Evolutionary conservation across 2,888 invertebrate genomes (phyloP).

Genomic region (Cryptosula pallasiana): DNA sequence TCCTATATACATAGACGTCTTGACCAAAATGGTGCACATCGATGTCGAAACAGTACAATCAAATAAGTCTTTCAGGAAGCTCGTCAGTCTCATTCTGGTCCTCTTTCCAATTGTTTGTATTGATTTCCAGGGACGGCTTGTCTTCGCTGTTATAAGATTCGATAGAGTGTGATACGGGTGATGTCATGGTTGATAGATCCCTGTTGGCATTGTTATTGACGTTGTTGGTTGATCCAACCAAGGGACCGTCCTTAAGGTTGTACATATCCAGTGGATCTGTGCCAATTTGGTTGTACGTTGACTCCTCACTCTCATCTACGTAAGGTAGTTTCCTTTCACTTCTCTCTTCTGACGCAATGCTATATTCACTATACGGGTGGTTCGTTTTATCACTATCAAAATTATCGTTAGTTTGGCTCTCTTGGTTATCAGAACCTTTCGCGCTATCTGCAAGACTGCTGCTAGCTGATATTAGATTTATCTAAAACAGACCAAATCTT

Average conservation of each 20-base stretch:
- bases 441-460: too few species aligned
- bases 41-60: too few species aligned
- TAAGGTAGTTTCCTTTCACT: background rate
- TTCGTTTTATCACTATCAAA: too few species aligned
- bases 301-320: background rate
- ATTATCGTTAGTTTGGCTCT: too few species aligned
- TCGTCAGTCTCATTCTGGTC: background rate
- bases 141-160: background rate
- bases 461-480: too few species aligned
- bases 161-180: background rate
- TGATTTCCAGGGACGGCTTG: background rate
- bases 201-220: background rate
- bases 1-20: too few species aligned
- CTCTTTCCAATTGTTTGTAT: background rate
- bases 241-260: background rate
- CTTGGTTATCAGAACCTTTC: too few species aligned
- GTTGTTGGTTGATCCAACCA: background rate
- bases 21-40: too few species aligned
- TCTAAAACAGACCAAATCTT: too few species aligned
- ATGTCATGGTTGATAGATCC: background rate
- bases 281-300: background rate
- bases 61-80: background rate
- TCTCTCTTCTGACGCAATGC: too few species aligned
- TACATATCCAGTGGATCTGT: slow-evolving; percentile 1
- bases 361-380: too few species aligned